These are phyloP conservation scores for Caenorhabditis wallacei DNA, from an alignment of 2,888 invertebrate species.

Conservation along the genomic window DNA sequence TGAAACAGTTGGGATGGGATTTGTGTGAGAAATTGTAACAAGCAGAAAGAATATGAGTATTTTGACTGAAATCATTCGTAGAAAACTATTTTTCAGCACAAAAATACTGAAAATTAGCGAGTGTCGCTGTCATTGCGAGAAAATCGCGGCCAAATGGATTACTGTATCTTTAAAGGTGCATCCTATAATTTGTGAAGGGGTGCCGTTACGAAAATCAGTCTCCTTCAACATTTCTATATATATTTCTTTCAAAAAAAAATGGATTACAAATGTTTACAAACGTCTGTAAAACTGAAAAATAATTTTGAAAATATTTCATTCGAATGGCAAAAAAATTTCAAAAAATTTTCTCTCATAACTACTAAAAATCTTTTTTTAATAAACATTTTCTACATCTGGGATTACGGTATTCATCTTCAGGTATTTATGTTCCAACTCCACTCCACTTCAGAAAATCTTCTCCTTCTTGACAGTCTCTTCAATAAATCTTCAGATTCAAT, in stretches of 20 bases:
- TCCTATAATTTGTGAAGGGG: not conserved
- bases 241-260: too few species aligned
- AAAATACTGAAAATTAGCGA: not conserved
- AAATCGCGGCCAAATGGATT: not conserved
- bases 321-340: too few species aligned
- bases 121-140: not conserved
- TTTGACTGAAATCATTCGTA: constrained; percentile 2
- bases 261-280: too few species aligned
- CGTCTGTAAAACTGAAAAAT: too few species aligned
- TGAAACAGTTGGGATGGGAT: constrained; percentile 9
- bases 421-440: too few species aligned
- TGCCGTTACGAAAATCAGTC: not conserved
- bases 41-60: constrained; percentile 2
- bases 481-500: constrained; percentile 5
- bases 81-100: not conserved
- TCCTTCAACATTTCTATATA: too few species aligned
- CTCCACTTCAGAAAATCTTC: not conserved
- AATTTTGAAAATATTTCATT: too few species aligned
- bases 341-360: too few species aligned
- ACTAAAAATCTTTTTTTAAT: too few species aligned
- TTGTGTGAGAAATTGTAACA: constrained; percentile 2
- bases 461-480: not conserved
- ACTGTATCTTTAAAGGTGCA: constrained; percentile 27
- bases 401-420: too few species aligned
- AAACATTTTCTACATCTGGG: too few species aligned